These are phyloP conservation scores for Drosophila neotestacea DNA, from an alignment of 2,888 invertebrate species.

Conservation along the genomic window DNA sequence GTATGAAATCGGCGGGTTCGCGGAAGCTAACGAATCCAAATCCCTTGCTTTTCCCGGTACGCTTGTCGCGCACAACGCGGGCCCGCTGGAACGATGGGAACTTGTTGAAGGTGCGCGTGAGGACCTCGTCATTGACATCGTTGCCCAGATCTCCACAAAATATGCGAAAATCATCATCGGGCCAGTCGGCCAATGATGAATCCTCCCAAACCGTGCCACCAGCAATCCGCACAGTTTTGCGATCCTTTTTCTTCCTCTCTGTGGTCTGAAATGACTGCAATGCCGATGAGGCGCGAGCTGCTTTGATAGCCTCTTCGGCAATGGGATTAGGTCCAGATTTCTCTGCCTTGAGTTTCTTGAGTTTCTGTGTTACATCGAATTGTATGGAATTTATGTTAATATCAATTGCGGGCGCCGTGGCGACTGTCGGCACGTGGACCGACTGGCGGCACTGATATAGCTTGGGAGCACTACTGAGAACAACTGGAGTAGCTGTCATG, in stretches of 20 bases:
- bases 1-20: constrained; percentile 98
- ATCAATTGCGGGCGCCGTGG: constrained; percentile 76
- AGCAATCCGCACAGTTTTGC: constrained; percentile 92
- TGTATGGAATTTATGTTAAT: constrained; percentile 87
- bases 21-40: constrained; percentile 99
- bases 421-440: constrained; percentile 83
- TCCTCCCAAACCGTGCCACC: constrained; percentile 99
- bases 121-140: constrained; percentile 98
- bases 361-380: constrained; percentile 87
- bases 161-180: constrained; percentile 98
- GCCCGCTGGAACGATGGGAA: constrained; percentile 97
- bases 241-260: constrained; percentile 85
- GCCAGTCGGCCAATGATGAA: constrained; percentile 96
- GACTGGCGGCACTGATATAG: constrained; percentile 88
- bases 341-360: constrained; percentile 88
- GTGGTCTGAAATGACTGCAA: constrained; percentile 87
- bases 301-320: constrained; percentile 88
- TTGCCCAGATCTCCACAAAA: constrained; percentile 99
- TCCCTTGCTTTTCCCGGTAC: constrained; percentile 99
- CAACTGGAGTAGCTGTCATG: constrained; percentile 86
- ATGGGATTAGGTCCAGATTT: constrained; percentile 88
- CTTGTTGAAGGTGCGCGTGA: constrained; percentile 98
- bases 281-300: constrained; percentile 87
- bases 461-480: constrained; percentile 90
- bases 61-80: constrained; percentile 97